These are phyloP conservation scores for Cercopithecus mitis DNA, from an alignment of 2,797 vertebrate genomes.

Conservation along the genomic window DNA sequence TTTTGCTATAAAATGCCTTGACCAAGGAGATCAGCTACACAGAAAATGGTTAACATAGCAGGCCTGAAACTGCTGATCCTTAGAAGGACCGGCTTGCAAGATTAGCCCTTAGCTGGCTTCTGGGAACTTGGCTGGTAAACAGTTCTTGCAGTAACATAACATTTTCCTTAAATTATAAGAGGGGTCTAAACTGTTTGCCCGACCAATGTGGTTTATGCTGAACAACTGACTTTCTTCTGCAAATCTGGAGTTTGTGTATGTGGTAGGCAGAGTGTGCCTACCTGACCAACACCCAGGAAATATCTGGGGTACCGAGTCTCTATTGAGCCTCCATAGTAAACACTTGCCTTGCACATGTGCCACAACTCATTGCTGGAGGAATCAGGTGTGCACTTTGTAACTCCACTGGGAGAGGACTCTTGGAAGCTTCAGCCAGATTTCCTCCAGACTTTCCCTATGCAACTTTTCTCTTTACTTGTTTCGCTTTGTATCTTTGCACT, in stretches of 20 bases:
- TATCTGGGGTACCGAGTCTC: neutral
- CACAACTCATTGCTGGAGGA: neutral
- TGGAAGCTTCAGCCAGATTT: neutral
- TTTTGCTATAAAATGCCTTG: constrained; percentile 9
- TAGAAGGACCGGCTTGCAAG: neutral
- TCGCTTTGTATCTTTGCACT: neutral
- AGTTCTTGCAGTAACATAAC: neutral
- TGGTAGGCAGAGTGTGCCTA: neutral
- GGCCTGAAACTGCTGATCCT: neutral
- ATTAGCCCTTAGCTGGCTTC: neutral
- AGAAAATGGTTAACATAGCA: neutral
- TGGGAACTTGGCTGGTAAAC: neutral
- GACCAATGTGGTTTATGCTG: neutral
- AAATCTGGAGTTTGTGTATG: neutral
- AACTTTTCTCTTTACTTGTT: neutral
- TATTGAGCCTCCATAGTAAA: neutral
- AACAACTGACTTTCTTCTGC: neutral
- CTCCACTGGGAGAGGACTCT: neutral
- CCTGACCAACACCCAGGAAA: neutral
- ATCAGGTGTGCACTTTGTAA: neutral
- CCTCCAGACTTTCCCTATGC: neutral
- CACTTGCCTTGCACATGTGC: neutral
- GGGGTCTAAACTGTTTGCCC: neutral
- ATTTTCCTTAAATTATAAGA: neutral
- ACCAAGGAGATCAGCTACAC: neutral